phyloP scores from a whole-genome alignment of 2,888 invertebrate genomes.

The Phragmatobia fuliginosa region DNA sequence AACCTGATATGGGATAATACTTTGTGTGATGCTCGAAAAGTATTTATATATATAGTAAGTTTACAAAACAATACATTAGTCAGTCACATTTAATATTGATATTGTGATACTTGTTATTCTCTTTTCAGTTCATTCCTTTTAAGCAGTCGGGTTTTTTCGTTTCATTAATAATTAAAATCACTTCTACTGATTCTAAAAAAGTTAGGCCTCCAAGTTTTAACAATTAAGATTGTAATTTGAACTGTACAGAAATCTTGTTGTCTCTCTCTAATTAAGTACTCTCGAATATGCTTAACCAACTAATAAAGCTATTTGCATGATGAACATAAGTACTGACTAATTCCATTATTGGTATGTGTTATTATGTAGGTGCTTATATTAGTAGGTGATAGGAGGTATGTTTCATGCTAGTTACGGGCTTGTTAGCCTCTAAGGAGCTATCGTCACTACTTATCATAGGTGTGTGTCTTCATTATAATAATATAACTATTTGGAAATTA shows the following conservation, averaged over 20 bases:
- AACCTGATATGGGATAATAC: no score
- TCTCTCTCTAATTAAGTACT: neutral
- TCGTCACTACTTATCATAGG: neutral
- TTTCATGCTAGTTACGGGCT: conserved; percentile 1
- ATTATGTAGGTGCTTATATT: no score
- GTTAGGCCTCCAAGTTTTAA: neutral
- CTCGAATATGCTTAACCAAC: neutral
- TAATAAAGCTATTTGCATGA: neutral
- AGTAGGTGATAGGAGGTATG: neutral
- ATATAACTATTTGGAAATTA: neutral
- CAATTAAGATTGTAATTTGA: neutral
- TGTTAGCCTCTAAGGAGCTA: neutral
- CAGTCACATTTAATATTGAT: no score
- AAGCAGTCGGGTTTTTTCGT: no score
- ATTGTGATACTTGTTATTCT: no score
- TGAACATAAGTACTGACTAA: neutral
- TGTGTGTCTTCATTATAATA: neutral
- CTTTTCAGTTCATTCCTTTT: no score
- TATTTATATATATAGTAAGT: no score
- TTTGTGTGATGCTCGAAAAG: no score
- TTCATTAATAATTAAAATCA: no score
- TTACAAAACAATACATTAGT: no score
- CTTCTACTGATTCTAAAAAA: no score
- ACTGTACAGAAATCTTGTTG: neutral
- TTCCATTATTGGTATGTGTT: neutral